These are phyloP conservation scores for Varanus salvator DNA, from an alignment of 2,113 vertebrate species.

Conservation along the genomic window DNA sequence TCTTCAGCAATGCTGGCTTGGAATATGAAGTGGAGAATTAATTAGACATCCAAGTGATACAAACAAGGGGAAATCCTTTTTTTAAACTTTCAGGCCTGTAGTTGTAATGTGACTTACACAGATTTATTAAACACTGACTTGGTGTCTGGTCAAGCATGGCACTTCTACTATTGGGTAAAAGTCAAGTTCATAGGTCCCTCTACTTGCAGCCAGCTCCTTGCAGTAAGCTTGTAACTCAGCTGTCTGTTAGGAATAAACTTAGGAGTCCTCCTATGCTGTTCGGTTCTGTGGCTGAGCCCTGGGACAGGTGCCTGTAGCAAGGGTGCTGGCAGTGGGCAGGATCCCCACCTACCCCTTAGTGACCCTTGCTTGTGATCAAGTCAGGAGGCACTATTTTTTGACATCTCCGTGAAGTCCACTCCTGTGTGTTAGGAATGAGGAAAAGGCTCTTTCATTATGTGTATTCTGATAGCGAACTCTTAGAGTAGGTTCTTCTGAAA, in stretches of 20 bases:
- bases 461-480: not conserved
- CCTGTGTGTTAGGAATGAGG: not conserved
- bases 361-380: not conserved
- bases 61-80: too few species aligned
- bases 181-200: not conserved
- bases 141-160: too few species aligned
- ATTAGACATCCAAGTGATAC: not conserved
- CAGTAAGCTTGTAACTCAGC: not conserved
- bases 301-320: not conserved
- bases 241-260: not conserved
- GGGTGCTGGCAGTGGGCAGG: not conserved
- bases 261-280: not conserved
- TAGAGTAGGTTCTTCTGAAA: too few species aligned
- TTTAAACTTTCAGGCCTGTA: too few species aligned
- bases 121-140: too few species aligned
- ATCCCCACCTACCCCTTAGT: not conserved
- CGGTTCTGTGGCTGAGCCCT: not conserved
- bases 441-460: not conserved
- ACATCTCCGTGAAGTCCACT: not conserved
- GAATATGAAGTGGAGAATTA: not conserved
- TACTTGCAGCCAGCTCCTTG: not conserved
- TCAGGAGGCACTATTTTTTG: not conserved
- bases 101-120: too few species aligned
- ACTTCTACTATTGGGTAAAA: not conserved
- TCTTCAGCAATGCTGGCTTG: not conserved